A percentile compares a stretch with the other conserved stretches of the same genome.
These are phyloP conservation scores for Platalea minor DNA, from an alignment of 2,797 vertebrate species.

Conservation along the genomic window DNA sequence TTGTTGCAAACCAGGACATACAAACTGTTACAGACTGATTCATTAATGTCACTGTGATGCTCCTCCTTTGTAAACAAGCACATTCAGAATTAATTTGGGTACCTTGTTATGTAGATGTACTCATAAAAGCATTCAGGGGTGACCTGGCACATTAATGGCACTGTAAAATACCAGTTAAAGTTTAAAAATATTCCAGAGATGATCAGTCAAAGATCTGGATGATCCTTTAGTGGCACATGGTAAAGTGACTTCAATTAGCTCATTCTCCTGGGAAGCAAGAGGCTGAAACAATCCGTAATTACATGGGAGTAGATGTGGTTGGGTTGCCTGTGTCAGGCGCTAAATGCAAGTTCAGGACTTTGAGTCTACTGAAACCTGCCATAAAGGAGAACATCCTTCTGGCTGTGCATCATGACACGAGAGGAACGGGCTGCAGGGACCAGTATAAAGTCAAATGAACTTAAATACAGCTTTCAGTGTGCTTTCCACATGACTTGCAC, in stretches of 20 bases:
- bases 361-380: background rate
- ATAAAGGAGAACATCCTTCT: background rate
- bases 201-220: background rate
- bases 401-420: accelerated
- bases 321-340: background rate
- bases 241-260: background rate
- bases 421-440: background rate
- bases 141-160: background rate
- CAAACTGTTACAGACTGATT: accelerated
- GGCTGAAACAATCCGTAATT: background rate
- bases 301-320: background rate
- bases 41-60: accelerated
- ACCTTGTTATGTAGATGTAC: background rate
- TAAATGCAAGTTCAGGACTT: background rate
- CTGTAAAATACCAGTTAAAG: background rate
- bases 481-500: background rate
- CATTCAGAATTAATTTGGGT: background rate
- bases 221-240: background rate
- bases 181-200: background rate
- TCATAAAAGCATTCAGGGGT: background rate
- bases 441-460: background rate
- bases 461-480: background rate
- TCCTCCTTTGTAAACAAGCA: background rate
- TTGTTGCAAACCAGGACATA: background rate
- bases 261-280: background rate